Percentiles rank a stretch among this genome's conserved stretches.
Evolutionary conservation across 2,113 vertebrate genomes (phyloP).

Genomic region (Actenoides hombroni): DNA sequence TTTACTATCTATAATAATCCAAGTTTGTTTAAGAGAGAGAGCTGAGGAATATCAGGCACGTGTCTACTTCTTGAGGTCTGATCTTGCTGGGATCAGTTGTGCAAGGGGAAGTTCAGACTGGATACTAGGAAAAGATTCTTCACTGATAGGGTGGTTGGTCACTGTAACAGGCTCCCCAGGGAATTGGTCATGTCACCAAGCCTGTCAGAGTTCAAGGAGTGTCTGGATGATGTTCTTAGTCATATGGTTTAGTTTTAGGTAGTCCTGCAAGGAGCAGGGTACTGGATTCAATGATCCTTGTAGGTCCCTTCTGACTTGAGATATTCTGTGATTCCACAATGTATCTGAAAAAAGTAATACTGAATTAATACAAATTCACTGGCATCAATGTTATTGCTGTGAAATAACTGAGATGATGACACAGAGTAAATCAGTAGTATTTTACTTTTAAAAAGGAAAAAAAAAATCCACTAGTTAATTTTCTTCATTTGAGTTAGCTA

Average conservation of each 20-base stretch:
- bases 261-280: neutral
- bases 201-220: neutral
- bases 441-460: neutral
- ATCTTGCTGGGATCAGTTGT: neutral
- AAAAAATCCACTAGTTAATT: neutral
- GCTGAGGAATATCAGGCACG: neutral
- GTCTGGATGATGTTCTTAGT: neutral
- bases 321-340: neutral
- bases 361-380: neutral
- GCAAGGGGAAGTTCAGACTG: neutral
- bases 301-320: neutral
- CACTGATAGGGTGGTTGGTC: accelerated
- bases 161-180: neutral
- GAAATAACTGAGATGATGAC: neutral
- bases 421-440: neutral
- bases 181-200: neutral
- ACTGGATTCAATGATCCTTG: neutral
- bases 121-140: neutral
- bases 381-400: neutral
- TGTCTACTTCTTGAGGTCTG: neutral
- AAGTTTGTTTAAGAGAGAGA: neutral
- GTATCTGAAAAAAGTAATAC: neutral
- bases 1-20: neutral
- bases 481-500: neutral
- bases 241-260: neutral